Percentiles rank a stretch among this genome's conserved stretches.
phyloP scores from a whole-genome alignment of 2,797 vertebrate species.

The Tamandua tetradactyla region DNA sequence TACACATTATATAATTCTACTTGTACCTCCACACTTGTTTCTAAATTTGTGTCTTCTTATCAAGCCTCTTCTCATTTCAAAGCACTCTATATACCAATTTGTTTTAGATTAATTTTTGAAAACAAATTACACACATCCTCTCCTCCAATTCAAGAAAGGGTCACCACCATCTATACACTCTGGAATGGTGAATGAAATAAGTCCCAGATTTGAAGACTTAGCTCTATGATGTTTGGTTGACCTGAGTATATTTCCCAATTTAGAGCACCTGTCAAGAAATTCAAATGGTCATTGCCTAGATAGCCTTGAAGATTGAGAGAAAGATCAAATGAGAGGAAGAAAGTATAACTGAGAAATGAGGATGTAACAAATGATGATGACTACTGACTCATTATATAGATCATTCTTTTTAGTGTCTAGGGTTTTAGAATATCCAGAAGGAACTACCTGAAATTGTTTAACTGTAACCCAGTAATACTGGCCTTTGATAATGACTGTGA shows the following conservation, averaged over 20 bases:
- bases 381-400: too few relatives aligned
- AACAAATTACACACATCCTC: not conserved
- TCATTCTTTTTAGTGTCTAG: too few relatives aligned
- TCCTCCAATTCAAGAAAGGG: not conserved
- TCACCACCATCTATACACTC: not conserved
- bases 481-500: too few relatives aligned
- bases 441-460: too few relatives aligned
- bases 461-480: too few relatives aligned
- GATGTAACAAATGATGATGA: too few relatives aligned
- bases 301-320: too few relatives aligned
- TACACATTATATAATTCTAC: not conserved
- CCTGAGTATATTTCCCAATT: not conserved
- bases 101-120: not conserved
- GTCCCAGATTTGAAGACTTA: not conserved
- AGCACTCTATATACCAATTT: not conserved
- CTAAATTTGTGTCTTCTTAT: not conserved
- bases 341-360: too few relatives aligned
- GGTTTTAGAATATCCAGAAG: too few relatives aligned
- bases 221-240: not conserved
- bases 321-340: too few relatives aligned
- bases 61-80: not conserved
- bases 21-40: not conserved
- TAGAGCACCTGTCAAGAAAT: not conserved
- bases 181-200: not conserved
- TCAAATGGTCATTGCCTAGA: too few relatives aligned